Evolutionary conservation across 2,888 invertebrate species (phyloP).

Genomic region (Helicoverpa assulta): DNA sequence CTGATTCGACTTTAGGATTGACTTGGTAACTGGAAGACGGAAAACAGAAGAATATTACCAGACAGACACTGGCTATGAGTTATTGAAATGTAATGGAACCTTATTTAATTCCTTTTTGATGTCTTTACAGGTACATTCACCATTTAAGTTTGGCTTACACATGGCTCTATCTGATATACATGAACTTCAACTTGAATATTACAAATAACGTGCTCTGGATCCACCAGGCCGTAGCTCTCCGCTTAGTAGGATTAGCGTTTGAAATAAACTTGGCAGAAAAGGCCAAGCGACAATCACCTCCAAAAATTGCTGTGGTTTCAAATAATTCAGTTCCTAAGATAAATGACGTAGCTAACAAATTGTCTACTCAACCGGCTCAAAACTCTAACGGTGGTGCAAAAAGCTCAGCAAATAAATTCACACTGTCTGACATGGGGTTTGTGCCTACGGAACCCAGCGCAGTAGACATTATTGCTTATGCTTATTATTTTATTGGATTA

Average conservation of each 20-base stretch:
- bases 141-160: conserved; percentile 93
- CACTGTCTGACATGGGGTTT: conserved; percentile 64
- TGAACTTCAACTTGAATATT: conserved; percentile 92
- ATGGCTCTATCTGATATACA: conserved; percentile 94
- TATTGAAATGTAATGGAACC: too few species aligned
- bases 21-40: too few species aligned
- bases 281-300: conserved; percentile 20
- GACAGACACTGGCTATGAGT: too few species aligned
- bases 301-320: neutral
- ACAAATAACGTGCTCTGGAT: conserved; percentile 94
- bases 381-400: neutral
- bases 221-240: conserved; percentile 95
- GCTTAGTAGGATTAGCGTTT: conserved; percentile 95
- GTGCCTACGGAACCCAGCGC: conserved; percentile 82
- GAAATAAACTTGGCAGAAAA: conserved; percentile 90
- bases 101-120: neutral
- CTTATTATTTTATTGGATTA: conserved; percentile 95
- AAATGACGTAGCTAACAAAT: neutral
- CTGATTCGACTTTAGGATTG: neutral
- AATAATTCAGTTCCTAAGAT: neutral
- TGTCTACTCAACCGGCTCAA: neutral
- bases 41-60: too few species aligned
- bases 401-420: neutral
- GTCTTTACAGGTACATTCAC: conserved; percentile 92
- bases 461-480: conserved; percentile 93